Conservation (phyloP, 2,113 vertebrate species). For the Crotalus tigris region DNA sequence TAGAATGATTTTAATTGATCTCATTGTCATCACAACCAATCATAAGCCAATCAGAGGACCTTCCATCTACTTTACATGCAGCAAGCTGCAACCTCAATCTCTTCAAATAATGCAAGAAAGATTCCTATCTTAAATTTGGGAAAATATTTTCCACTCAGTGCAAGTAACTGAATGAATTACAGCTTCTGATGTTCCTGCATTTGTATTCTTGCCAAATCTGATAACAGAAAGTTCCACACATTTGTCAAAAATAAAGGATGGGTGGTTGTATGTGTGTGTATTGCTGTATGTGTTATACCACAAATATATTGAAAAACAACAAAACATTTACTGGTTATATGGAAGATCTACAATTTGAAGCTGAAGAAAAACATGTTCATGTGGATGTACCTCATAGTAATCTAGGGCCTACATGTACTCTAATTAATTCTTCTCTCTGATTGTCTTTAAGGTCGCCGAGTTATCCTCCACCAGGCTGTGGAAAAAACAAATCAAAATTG, state of each 20-base stretch:
- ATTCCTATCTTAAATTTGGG: background rate
- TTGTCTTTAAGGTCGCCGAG: conserved; percentile 81
- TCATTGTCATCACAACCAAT: too few species aligned
- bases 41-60: too few species aligned
- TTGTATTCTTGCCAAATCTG: background rate
- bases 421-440: conserved; percentile 15
- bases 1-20: too few species aligned
- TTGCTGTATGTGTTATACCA: background rate
- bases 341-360: background rate
- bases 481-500: conserved; percentile 85
- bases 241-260: background rate
- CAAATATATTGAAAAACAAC: too few species aligned
- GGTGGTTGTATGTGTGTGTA: background rate
- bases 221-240: background rate
- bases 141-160: background rate
- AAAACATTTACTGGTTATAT: background rate
- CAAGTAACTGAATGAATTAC: background rate
- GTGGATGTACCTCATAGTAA: background rate
- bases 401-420: background rate
- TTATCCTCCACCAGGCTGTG: conserved; percentile 87
- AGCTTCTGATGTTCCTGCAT: background rate
- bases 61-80: background rate
- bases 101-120: background rate
- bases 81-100: background rate
- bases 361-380: background rate